Conservation (phyloP, 2,888 invertebrate genomes). For the Gymnoscelis rufifasciata region DNA sequence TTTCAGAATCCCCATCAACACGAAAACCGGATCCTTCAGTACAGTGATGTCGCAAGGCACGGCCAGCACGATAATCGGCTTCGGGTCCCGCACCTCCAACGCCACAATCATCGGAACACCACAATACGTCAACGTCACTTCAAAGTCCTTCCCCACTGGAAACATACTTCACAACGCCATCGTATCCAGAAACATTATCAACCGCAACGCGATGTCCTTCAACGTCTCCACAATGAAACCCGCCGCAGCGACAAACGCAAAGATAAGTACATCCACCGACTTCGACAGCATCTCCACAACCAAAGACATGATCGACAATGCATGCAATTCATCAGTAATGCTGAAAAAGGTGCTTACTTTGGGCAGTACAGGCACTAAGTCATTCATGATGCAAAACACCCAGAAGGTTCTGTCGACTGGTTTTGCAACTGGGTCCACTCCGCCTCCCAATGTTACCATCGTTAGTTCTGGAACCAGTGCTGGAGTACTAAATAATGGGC, state of each 20-base stretch:
- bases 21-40: conserved; percentile 66
- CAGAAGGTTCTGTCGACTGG: conserved; percentile 71
- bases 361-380: conserved; percentile 69
- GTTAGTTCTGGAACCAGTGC: conserved; percentile 64
- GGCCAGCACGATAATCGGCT: conserved; percentile 68
- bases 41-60: conserved; percentile 75
- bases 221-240: conserved; percentile 61
- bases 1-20: conserved; percentile 63
- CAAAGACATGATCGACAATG: conserved; percentile 75
- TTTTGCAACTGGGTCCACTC: conserved; percentile 65
- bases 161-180: conserved; percentile 75
- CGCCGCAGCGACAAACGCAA: conserved; percentile 50
- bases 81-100: conserved; percentile 63
- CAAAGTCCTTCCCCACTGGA: conserved; percentile 72
- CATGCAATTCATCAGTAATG: conserved; percentile 75
- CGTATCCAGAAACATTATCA: conserved; percentile 69
- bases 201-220: conserved; percentile 60
- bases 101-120: conserved; percentile 63
- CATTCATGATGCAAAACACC: conserved; percentile 75
- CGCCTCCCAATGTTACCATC: conserved; percentile 72
- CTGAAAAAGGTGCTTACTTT: conserved; percentile 72
- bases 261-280: conserved; percentile 59
- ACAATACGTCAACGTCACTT: conserved; percentile 70
- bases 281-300: conserved; percentile 69
- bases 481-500: conserved; percentile 48